These are phyloP conservation scores for Ditylenchus dipsaci DNA, from an alignment of 1,140 invertebrate species.

Conservation along the genomic window DNA sequence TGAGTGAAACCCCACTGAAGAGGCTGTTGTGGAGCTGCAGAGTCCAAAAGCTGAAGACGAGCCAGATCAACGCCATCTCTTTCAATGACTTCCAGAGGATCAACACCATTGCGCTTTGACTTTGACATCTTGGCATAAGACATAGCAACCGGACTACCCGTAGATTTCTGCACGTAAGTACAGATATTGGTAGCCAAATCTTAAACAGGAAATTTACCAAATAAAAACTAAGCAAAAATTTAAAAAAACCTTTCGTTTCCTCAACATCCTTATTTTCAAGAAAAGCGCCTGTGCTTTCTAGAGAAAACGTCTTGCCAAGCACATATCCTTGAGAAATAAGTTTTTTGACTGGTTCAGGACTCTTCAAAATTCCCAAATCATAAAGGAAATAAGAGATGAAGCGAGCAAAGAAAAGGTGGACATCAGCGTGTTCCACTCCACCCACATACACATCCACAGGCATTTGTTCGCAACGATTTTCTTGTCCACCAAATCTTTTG, in stretches of 20 bases:
- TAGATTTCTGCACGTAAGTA: constrained; percentile 20
- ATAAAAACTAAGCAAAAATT: constrained; percentile 8
- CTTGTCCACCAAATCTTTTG: constrained; percentile 68
- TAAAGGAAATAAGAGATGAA: constrained; percentile 90
- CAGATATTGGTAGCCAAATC: not conserved
- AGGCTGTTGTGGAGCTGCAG: constrained; percentile 38
- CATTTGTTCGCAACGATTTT: constrained; percentile 66
- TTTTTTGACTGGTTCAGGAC: constrained; percentile 81
- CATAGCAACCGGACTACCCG: constrained; percentile 33
- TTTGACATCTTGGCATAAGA: constrained; percentile 93
- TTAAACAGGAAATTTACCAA: not conserved
- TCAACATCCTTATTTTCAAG: constrained; percentile 71
- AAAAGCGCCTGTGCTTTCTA: constrained; percentile 75
- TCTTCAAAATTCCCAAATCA: constrained; percentile 68
- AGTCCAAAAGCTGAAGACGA: constrained; percentile 43
- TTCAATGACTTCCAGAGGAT: constrained; percentile 67
- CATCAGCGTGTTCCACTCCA: constrained; percentile 65
- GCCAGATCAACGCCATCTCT: constrained; percentile 49
- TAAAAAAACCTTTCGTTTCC: constrained; percentile 24
- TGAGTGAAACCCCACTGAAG: constrained; percentile 38
- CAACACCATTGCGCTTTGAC: constrained; percentile 91
- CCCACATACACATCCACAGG: constrained; percentile 57
- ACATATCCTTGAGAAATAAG: constrained; percentile 90
- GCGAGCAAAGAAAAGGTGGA: constrained; percentile 93
- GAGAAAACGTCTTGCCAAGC: constrained; percentile 76